phyloP scores from a whole-genome alignment of 2,797 vertebrate genomes.

The Melanotaenia parkinsoni region DNA sequence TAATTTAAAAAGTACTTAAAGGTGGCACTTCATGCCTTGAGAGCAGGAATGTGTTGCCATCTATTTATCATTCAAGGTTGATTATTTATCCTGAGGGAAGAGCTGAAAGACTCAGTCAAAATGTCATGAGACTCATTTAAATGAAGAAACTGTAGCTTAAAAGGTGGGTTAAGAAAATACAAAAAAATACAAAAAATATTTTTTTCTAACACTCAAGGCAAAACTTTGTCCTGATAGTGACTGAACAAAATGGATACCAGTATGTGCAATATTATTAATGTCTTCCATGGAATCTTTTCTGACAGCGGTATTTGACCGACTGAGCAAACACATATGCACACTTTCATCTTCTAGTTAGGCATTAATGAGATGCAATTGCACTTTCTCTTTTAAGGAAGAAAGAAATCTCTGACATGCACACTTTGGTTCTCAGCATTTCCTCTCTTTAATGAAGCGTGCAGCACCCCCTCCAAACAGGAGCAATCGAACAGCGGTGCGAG shows the following conservation, averaged over 20 bases:
- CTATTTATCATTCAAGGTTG: not conserved
- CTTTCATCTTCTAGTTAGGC: too few relatives aligned
- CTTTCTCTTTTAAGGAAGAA: slow-evolving; percentile 13
- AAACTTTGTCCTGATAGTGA: too few relatives aligned
- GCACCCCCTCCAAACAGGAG: slow-evolving; percentile 38
- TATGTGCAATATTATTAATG: too few relatives aligned
- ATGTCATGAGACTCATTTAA: not conserved
- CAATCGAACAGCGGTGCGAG: slow-evolving; percentile 40
- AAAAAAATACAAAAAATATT: too few relatives aligned
- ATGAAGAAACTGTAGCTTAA: too few relatives aligned
- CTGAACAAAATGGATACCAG: too few relatives aligned
- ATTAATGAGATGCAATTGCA: slow-evolving; percentile 2
- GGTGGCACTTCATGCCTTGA: too few relatives aligned
- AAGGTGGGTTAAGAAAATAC: too few relatives aligned
- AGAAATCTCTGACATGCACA: not conserved
- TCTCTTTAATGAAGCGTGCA: slow-evolving; percentile 38
- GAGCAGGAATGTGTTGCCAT: not conserved
- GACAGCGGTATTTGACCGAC: not conserved
- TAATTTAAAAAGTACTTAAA: too few relatives aligned
- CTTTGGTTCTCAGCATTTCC: slow-evolving; percentile 12
- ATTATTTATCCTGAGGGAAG: slow-evolving; percentile 1
- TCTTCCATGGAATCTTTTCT: too few relatives aligned
- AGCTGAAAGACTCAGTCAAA: not conserved
- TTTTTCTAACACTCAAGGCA: too few relatives aligned
- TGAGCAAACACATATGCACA: not conserved